These are phyloP conservation scores for Drosophila picticornis DNA, from an alignment of 2,888 invertebrate species.

Conservation along the genomic window DNA sequence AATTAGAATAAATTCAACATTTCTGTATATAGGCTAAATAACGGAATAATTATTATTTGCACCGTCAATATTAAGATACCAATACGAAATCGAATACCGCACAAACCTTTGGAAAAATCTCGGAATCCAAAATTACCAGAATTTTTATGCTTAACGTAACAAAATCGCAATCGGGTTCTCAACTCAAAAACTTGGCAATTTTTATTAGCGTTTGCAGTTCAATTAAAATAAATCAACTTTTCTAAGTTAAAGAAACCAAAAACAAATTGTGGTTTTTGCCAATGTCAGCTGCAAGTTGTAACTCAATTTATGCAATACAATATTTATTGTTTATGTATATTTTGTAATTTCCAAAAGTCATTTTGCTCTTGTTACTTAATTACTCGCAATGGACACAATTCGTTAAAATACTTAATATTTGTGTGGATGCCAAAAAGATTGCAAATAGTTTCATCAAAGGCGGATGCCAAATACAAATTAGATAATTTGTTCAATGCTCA, in stretches of 20 bases:
- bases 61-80: too few species aligned
- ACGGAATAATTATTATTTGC: too few species aligned
- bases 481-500: constrained; percentile 30
- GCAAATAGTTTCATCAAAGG: constrained; percentile 33
- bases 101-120: too few species aligned
- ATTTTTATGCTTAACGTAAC: too few species aligned
- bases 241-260: not conserved
- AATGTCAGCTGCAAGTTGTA: not conserved
- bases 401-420: constrained; percentile 1
- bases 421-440: not conserved
- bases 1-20: too few species aligned
- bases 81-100: too few species aligned
- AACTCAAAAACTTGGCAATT: too few species aligned
- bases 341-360: not conserved
- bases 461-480: constrained; percentile 37
- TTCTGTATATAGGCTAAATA: too few species aligned
- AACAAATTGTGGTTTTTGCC: not conserved
- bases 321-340: too few species aligned
- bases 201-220: not conserved
- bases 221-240: not conserved
- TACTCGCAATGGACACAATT: constrained; percentile 37
- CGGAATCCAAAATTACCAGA: too few species aligned
- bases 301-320: rapidly evolving
- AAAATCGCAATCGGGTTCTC: too few species aligned
- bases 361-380: constrained; percentile 15